Evolutionary conservation across 2,113 vertebrate genomes (phyloP), one percentile per base, ranked within the genome.

Genomic region (Struthidea cinerea): DNA sequence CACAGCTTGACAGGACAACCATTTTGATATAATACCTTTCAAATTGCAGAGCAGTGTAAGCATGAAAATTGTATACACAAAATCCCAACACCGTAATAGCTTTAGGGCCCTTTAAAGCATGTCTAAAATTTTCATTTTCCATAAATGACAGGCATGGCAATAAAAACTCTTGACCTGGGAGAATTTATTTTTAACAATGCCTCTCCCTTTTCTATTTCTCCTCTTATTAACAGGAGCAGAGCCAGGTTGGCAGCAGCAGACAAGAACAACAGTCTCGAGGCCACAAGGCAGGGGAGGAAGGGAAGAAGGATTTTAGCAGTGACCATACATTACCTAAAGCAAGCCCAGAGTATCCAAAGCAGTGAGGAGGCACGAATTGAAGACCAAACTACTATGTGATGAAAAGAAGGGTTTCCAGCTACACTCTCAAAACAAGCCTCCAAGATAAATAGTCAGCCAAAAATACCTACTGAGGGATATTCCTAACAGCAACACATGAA

Each of bases 1-100:
- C 82, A 93, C 26, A 82, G 65, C 64, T 53, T 75, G 55, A 77
- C 53, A 84, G 71, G 33, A 87, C 42, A 91, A 80, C 47, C 94
- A 49, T 65, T 90, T 35, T 94, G 4, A 82, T 64, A 57, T 13
- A 74, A 63, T 82, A 35, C 16, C 22, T 90, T 88, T 79, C 67
- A 86, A 87, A 68, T 75, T 70, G 88, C 11, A 73, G 35, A 76
- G 42, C 23, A 47, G 10, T 30, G 57, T 50, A 86, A 82, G 52
- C 47, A 90, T 12, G 30, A 63, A 87, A 91, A 95, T 20, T 57
- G 23, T n/a, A 84, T 69, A 65, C 21, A 84, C 70, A 85, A 74
- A 93, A 80, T 61, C 81, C 30, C 77, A 89, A 60, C 37, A 75
- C 2, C 1, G 5, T 77, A 60, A 94, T 53, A 75, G 42, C n/a